These are phyloP conservation scores for Meriones unguiculatus DNA, from an alignment of 2,113 vertebrate genomes.

Conservation along the genomic window DNA sequence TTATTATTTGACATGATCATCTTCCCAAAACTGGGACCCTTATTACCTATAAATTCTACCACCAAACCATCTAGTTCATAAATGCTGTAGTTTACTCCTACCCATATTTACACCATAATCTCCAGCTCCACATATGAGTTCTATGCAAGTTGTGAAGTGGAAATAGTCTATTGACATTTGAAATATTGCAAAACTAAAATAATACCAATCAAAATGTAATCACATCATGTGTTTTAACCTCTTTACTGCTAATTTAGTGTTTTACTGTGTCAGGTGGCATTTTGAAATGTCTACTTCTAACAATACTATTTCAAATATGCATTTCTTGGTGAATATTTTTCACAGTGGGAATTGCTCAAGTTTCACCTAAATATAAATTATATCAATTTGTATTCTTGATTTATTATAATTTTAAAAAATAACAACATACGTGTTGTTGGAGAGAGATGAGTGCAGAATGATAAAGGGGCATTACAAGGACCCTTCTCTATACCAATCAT, in stretches of 20 bases:
- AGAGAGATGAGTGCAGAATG: neutral
- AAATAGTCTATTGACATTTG: neutral
- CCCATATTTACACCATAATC: neutral
- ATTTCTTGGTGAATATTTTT: neutral
- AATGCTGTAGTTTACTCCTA: neutral
- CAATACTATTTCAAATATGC: neutral
- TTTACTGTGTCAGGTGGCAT: neutral
- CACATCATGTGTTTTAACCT: neutral
- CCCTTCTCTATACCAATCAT: neutral
- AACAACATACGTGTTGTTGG: neutral
- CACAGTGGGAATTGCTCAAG: neutral
- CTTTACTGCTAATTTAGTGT: neutral
- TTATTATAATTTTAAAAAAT: neutral
- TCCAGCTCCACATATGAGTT: neutral
- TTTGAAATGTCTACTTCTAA: neutral
- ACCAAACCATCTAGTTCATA: neutral
- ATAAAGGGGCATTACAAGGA: neutral
- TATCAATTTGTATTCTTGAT: neutral
- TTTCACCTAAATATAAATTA: neutral
- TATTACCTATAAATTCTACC: neutral
- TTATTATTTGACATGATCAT: neutral
- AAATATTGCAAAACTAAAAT: neutral
- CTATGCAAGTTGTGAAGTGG: neutral
- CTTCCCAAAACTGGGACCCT: neutral
- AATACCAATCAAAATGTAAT: neutral